Evolutionary conservation across 1,140 invertebrate genomes (phyloP), one percentile per base, ranked within the genome.

Genomic region (Zophobas morio): DNA sequence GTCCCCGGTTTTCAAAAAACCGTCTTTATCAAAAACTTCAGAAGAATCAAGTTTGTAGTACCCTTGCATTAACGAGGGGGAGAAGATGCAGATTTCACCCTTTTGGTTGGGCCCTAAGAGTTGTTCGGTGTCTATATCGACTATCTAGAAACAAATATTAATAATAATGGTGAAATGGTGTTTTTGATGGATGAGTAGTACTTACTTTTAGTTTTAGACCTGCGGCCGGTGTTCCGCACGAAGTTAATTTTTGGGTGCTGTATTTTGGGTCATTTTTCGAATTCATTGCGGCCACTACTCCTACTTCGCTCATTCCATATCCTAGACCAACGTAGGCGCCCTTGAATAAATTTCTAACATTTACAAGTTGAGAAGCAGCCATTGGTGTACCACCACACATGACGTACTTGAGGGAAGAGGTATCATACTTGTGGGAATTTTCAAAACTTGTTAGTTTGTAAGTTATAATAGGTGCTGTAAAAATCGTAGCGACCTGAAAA

Each of bases 1-100:
- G 82, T 94, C 93, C 36, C 93, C 93, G 70, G 93, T 93, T 80
- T 89, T 88, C n/a, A 92, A 86, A 82, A 87, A 91, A 6, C 88
- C 88, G 60, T 94, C 90, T 20, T 86, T 84, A 78, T 92, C 89
- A 34, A 92, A 86, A 0, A 86, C 90, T 70, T 91, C 92, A 78
- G 90, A 85, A 0, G 90, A 92, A 0, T 93, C 94, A 0, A 91
- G 86, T 20, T 86, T 84, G 72, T 84, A 87, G 70, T 91, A 91
- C 1, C 89, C 89, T n/a, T 85, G 81, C 86, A 89, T 90, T 2
- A 88, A 82, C 40, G 87, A 82, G 0, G 86, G 86, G 5, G 88
- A 86, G 40, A 86, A 85, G 4, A 89, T 81, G 56, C 87, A 90
- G 47, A 93, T 80, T 82, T 92, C 91, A 40, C 91, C 91, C 73